Evolutionary conservation across 92 coral and sea anemone genomes (phyloP).

Genomic region (Umimayanthus kanabou): DNA sequence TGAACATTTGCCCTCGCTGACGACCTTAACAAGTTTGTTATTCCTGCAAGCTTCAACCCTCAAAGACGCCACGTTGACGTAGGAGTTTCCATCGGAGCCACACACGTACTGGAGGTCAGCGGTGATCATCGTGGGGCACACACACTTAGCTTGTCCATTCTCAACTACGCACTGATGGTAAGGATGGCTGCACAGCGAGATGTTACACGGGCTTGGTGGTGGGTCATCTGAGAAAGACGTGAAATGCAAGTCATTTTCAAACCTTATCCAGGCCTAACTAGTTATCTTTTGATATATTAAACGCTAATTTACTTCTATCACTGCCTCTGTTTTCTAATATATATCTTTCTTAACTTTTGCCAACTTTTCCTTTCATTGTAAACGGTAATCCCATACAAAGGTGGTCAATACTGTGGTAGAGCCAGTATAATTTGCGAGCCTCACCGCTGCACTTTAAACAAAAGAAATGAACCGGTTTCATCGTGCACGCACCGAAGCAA

Average conservation of each 20-base stretch:
- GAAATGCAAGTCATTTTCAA: neutral
- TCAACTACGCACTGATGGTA: slow-evolving; percentile 58
- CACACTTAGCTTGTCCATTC: slow-evolving; percentile 70
- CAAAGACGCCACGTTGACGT: slow-evolving; percentile 69
- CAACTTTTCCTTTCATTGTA: no score
- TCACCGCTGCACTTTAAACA: no score
- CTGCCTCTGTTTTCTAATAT: no score
- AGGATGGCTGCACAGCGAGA: slow-evolving; percentile 55
- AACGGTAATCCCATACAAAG: no score
- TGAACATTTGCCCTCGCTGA: slow-evolving; percentile 26
- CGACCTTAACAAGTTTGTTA: slow-evolving; percentile 34
- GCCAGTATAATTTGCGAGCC: no score
- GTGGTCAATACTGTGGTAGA: no score
- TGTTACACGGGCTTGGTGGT: slow-evolving; percentile 59
- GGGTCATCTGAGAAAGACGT: neutral
- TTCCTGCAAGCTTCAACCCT: slow-evolving; percentile 59
- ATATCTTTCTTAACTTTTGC: no score
- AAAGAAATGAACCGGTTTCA: no score
- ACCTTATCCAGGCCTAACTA: neutral
- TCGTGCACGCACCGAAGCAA: no score
- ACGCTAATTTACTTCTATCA: no score
- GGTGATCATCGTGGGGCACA: slow-evolving; percentile 68
- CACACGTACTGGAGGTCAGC: slow-evolving; percentile 65
- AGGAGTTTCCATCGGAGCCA: slow-evolving; percentile 87
- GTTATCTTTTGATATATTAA: neutral